Conservation (phyloP, 2,888 invertebrate species). For the Leptinotarsa rubiginosa region DNA sequence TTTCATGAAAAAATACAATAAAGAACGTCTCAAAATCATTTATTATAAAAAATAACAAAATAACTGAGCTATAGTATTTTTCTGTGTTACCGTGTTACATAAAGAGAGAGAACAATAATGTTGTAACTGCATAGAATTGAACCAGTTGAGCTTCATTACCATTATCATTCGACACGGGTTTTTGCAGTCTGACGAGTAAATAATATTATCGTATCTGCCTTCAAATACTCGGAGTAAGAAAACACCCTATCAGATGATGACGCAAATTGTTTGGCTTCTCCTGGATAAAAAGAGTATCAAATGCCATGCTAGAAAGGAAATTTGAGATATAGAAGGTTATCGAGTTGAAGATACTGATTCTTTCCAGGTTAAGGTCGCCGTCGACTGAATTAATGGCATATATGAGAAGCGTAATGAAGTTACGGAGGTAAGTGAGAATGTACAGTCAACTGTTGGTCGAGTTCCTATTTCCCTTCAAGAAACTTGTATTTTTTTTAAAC, state of each 20-base stretch:
- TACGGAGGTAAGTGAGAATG: no score
- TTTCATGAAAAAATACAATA: no score
- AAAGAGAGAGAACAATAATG: neutral
- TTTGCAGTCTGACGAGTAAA: neutral
- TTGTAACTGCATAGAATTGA: neutral
- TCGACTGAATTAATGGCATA: no score
- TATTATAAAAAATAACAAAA: neutral
- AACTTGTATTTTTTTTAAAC: no score
- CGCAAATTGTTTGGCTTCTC: neutral
- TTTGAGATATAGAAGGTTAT: neutral
- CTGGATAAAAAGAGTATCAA: neutral
- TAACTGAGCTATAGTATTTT: neutral
- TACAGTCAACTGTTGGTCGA: no score
- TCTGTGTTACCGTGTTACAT: neutral
- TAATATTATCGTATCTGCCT: constrained; percentile 3
- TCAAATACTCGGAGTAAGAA: neutral
- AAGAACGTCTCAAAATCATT: neutral
- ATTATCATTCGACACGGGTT: neutral
- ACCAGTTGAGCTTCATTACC: neutral
- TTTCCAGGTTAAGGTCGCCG: no score
- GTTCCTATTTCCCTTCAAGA: no score
- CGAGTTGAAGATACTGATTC: neutral
- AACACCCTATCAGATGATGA: neutral
- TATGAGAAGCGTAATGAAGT: no score
- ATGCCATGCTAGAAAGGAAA: constrained; percentile 4